phyloP scores from a whole-genome alignment of 2,797 vertebrate genomes.

The Etheostoma perlongum region DNA sequence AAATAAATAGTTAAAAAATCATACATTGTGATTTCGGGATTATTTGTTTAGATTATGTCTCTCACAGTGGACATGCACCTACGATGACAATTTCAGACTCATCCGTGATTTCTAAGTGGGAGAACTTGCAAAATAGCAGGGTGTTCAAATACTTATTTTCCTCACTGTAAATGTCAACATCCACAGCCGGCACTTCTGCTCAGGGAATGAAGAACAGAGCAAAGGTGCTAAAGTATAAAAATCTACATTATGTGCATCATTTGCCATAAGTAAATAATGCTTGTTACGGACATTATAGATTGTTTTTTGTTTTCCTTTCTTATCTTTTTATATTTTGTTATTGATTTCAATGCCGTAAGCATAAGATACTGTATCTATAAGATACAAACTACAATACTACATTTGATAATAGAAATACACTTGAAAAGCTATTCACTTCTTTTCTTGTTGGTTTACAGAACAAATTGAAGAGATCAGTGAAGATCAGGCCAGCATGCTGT shows the following conservation, averaged over 20 bases:
- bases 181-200: slow-evolving; percentile 10
- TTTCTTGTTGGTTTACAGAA: slow-evolving; percentile 10
- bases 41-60: no score
- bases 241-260: not conserved
- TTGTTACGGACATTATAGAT: not conserved
- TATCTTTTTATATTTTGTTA: not conserved
- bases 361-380: not conserved
- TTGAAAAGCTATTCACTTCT: not conserved
- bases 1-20: no score
- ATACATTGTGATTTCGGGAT: no score
- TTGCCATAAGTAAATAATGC: not conserved
- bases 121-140: no score
- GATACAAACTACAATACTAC: not conserved
- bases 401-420: not conserved
- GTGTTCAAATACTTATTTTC: no score
- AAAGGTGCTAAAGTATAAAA: slow-evolving; percentile 19
- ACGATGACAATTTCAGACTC: no score
- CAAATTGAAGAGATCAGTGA: slow-evolving; percentile 16
- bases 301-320: not conserved
- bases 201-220: slow-evolving; percentile 8
- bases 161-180: slow-evolving; percentile 29
- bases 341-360: not conserved
- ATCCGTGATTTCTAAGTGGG: no score
- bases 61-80: no score
- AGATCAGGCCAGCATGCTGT: slow-evolving; percentile 12